Evolutionary conservation across 2,113 vertebrate genomes (phyloP), one percentile per base, ranked within the genome.

Genomic region (Forbesichthys papilliferus): DNA sequence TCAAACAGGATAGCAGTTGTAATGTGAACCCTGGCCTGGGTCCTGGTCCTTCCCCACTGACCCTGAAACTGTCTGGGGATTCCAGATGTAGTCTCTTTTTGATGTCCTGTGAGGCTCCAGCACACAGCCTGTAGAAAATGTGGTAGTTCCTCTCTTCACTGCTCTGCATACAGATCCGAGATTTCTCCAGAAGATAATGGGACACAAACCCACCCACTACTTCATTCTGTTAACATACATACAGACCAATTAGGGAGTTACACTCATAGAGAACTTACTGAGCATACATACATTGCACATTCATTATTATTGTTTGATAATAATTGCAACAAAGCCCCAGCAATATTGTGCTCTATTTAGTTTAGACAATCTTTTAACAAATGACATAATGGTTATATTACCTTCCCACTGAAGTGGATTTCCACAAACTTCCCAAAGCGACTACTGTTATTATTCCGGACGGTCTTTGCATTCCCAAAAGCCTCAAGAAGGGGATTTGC

Each of bases 351-450:
- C 27, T 27, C 27, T 27, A 27, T 27, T 27, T 27, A 27, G 27
- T 27, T 27, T 27, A 27, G 2, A 27, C 27, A 27, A 3, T 27
- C 27, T 27, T 27, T 27, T 27, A 27, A 27, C 27, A 27, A 27
- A 27, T 27, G 2, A 27, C 27, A 27, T 27, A 1, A 27, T 27
- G 27, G 2, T 27, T 27, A 27, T 27, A 27, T 64, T 89, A 98
- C 98, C 94, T 99, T 99, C 76, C 95, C 95, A 86, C 97, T 97
- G 75, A 99, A 99, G 86, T 99, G 98, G 86, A 99, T 99, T 94
- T 99, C 97, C 64, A 99, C 98, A 89, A 99, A 99, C 88, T 99
- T 99, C 71, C 98, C 98, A 92, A 99, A 99, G 61, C 98, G 95
- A 83, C 98, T 99, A 77, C 98, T 99, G 88, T 99, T 99, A 82